A percentile compares a stretch with the other conserved stretches of the same genome.
Conservation (phyloP, 2,888 invertebrate species). For the Siphlonurus alternatus region DNA sequence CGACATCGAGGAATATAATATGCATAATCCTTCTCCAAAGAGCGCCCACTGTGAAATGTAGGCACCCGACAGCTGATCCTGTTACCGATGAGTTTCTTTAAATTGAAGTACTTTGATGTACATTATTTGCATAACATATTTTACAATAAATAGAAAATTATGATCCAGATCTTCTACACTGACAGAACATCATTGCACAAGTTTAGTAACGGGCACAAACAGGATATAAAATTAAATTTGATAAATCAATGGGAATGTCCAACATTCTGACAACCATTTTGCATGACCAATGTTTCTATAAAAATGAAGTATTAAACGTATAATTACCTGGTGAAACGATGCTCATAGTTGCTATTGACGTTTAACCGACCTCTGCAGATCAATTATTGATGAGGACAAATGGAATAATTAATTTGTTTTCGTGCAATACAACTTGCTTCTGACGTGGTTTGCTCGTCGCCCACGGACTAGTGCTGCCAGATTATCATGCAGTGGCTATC, state of each 20-base stretch:
- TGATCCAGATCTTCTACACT: too few relatives aligned
- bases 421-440: background rate
- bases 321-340: background rate
- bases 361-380: background rate
- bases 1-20: too few relatives aligned
- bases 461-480: background rate
- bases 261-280: background rate
- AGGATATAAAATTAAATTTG: background rate
- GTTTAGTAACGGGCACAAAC: background rate
- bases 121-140: too few relatives aligned
- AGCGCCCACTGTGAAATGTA: too few relatives aligned
- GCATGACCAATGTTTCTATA: background rate
- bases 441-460: background rate
- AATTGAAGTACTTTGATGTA: too few relatives aligned
- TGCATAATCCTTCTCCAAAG: too few relatives aligned
- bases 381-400: background rate
- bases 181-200: too few relatives aligned
- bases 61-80: too few relatives aligned
- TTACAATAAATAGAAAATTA: too few relatives aligned
- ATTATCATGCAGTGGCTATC: background rate
- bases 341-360: background rate
- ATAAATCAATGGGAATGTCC: background rate
- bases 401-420: background rate
- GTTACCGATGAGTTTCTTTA: too few relatives aligned
- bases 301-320: background rate